Evolutionary conservation across 1,140 invertebrate species (phyloP).

Genomic region (Dinoponera quadriceps): DNA sequence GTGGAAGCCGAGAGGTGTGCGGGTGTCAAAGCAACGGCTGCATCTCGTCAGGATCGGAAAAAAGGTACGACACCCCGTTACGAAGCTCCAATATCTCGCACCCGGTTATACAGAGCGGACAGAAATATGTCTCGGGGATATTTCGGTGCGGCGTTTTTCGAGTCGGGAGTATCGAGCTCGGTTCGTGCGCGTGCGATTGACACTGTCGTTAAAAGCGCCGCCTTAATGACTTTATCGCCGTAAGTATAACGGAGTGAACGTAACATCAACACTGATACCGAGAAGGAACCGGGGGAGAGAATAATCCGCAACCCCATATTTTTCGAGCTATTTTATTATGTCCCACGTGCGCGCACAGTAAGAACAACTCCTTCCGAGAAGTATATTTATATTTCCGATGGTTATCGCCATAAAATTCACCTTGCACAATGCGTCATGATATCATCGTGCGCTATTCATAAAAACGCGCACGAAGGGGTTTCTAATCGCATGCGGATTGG

Average conservation of each 20-base stretch:
- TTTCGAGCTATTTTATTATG: neutral
- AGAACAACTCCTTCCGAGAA: constrained; percentile 14
- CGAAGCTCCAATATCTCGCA: constrained; percentile 67
- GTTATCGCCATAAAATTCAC: constrained; percentile 38
- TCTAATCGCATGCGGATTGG: constrained; percentile 20
- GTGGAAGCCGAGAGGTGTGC: constrained; percentile 19
- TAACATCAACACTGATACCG: neutral
- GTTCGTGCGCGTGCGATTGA: neutral
- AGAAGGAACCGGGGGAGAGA: neutral
- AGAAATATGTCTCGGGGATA: constrained; percentile 62
- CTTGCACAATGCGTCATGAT: constrained; percentile 48
- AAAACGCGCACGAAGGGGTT: constrained; percentile 16
- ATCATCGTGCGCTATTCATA: constrained; percentile 42
- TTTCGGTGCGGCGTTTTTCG: constrained; percentile 50
- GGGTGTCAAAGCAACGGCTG: constrained; percentile 68
- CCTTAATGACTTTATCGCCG: neutral
- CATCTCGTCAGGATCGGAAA: constrained; percentile 58
- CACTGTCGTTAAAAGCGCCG: neutral
- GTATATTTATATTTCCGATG: constrained; percentile 6
- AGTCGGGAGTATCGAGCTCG: constrained; percentile 22
- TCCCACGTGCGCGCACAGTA: neutral
- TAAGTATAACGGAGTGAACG: neutral
- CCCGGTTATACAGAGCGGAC: constrained; percentile 43
- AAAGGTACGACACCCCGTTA: constrained; percentile 56
- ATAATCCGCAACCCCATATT: neutral